A percentile compares a stretch with the other conserved stretches of the same genome.
Evolutionary conservation across 2,797 vertebrate genomes (phyloP).

Genomic region (Choloepus didactylus): DNA sequence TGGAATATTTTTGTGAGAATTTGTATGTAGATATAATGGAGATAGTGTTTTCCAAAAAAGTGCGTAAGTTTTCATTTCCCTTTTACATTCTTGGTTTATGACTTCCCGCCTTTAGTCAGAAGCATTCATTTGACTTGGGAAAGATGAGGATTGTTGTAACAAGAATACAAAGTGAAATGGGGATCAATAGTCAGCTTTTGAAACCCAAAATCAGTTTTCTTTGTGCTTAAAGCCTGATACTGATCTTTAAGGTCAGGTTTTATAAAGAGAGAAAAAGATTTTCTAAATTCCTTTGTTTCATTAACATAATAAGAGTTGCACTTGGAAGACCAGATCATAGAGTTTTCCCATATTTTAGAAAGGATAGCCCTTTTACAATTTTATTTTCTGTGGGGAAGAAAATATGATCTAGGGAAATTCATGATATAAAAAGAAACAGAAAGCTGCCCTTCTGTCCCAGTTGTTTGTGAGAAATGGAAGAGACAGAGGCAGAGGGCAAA

Average conservation of each 20-base stretch:
- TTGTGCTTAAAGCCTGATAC: constrained; percentile 44
- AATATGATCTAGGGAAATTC: background rate
- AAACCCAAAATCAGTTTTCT: constrained; percentile 46
- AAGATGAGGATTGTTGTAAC: background rate
- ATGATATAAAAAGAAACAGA: constrained; percentile 2
- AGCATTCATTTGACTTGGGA: constrained; percentile 29
- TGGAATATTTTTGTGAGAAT: constrained; percentile 5
- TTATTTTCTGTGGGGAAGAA: constrained; percentile 6
- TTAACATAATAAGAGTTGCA: background rate
- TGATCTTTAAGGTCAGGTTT: constrained; percentile 40
- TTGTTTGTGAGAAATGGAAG: constrained; percentile 12
- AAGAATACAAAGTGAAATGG: constrained; percentile 27
- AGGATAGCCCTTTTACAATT: background rate
- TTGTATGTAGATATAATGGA: background rate
- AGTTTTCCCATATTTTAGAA: background rate
- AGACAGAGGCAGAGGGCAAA: background rate
- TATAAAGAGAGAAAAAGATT: constrained; percentile 20
- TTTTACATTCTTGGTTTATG: background rate
- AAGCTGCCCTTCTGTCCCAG: background rate
- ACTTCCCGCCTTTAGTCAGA: background rate
- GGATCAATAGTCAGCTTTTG: constrained; percentile 21
- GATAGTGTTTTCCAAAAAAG: background rate
- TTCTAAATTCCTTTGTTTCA: constrained; percentile 20
- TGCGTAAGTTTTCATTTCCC: background rate
- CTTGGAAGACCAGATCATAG: background rate